These are phyloP conservation scores for Cottus gobio DNA, from an alignment of 2,113 vertebrate species.

Conservation along the genomic window DNA sequence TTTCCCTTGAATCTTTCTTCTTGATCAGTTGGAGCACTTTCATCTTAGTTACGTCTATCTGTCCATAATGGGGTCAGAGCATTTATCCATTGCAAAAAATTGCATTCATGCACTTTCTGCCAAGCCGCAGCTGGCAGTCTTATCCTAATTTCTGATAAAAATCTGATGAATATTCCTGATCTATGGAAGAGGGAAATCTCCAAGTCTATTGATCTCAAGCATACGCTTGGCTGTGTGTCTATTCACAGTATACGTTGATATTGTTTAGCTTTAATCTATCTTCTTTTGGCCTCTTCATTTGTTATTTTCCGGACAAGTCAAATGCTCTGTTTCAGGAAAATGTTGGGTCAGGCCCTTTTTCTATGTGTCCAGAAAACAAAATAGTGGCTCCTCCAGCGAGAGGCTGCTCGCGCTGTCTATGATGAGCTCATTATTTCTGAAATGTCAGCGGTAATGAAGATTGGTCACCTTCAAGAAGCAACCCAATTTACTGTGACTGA, in stretches of 20 bases:
- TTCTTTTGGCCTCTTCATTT: constrained; percentile 41
- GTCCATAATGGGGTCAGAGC: constrained; percentile 28
- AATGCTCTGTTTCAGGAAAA: constrained; percentile 23
- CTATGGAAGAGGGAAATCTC: constrained; percentile 40
- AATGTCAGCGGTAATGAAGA: constrained; percentile 67
- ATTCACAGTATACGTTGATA: constrained; percentile 31
- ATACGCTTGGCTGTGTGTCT: constrained; percentile 17
- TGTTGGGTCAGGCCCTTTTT: constrained; percentile 9
- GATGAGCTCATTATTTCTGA: constrained; percentile 59
- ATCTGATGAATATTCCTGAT: constrained; percentile 28
- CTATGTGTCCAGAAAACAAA: constrained; percentile 30
- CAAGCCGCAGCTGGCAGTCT: constrained; percentile 51
- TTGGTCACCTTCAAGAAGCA: constrained; percentile 56
- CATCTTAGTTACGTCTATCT: constrained; percentile 13
- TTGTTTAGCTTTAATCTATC: constrained; percentile 37
- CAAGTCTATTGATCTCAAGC: constrained; percentile 35
- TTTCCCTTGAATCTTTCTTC: neutral
- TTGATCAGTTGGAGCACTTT: constrained; percentile 13
- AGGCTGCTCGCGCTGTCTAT: constrained; percentile 11
- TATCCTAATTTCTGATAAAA: constrained; percentile 29
- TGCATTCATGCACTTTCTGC: constrained; percentile 17
- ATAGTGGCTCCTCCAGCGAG: constrained; percentile 22
- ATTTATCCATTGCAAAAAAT: constrained; percentile 38
- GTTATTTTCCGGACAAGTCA: constrained; percentile 28
- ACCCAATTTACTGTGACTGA: constrained; percentile 58